Conservation (phyloP, 2,888 invertebrate genomes). For the Dryadula phaetusa region DNA sequence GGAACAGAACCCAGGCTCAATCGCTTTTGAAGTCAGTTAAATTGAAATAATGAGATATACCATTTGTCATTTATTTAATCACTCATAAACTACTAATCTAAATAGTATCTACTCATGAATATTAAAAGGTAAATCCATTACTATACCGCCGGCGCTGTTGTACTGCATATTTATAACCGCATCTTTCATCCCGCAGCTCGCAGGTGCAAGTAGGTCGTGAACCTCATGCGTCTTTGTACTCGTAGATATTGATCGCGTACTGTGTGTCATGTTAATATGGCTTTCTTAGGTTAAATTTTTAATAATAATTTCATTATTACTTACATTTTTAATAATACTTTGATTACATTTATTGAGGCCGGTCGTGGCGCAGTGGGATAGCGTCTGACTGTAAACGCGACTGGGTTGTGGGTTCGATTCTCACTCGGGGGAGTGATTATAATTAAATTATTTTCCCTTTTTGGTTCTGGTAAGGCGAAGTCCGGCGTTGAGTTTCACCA, state of each 20-base stretch:
- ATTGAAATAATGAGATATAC: neutral
- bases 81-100: neutral
- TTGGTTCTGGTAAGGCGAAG: too few species aligned
- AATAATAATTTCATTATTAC: neutral
- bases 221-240: constrained; percentile 25
- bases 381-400: too few species aligned
- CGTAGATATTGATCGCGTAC: constrained; percentile 34
- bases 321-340: too few species aligned
- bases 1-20: too few species aligned
- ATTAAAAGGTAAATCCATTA: constrained; percentile 21
- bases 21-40: neutral
- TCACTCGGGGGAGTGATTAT: too few species aligned
- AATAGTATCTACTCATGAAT: constrained; percentile 12
- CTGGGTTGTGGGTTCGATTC: too few species aligned
- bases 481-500: too few species aligned
- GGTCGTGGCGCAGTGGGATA: too few species aligned
- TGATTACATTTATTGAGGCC: too few species aligned
- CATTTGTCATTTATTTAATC: neutral
- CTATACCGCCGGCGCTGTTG: constrained; percentile 2
- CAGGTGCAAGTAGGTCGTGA: constrained; percentile 42
- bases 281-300: too few species aligned
- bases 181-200: constrained; percentile 37
- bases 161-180: constrained; percentile 23
- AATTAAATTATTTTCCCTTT: too few species aligned
- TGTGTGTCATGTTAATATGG: neutral